Conservation (phyloP, 2,888 invertebrate species). For the Lissonota sp. region DNA sequence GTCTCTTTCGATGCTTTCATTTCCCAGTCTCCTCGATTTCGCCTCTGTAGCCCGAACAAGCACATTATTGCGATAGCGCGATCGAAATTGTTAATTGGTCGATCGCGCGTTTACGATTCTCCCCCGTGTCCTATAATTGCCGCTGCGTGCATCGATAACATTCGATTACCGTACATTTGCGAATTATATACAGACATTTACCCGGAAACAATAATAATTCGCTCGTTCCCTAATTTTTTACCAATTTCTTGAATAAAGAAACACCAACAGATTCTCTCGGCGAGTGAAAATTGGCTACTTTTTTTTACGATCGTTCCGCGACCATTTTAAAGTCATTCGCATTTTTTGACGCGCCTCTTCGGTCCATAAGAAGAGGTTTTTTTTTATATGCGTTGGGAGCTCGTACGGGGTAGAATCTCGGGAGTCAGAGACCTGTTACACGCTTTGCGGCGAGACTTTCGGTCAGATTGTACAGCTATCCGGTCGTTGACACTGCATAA, state of each 20-base stretch:
- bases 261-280: background rate
- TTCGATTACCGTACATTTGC: conserved; percentile 30
- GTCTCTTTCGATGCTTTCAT: conserved; percentile 27
- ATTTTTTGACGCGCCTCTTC: background rate
- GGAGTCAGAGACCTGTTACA: conserved; percentile 63
- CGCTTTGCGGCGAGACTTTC: conserved; percentile 59
- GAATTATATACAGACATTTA: conserved; percentile 14
- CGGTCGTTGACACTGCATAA: conserved; percentile 68
- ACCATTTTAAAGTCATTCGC: background rate
- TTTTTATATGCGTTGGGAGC: conserved; percentile 16
- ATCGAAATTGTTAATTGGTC: conserved; percentile 58
- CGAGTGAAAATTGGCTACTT: background rate
- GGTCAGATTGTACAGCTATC: conserved; percentile 56
- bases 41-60: conserved; percentile 25
- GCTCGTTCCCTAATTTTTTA: conserved; percentile 2
- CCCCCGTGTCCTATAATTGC: conserved; percentile 13
- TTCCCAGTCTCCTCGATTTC: conserved; percentile 4
- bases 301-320: background rate
- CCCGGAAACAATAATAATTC: conserved; percentile 12
- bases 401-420: background rate
- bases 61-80: background rate
- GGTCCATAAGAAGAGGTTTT: background rate
- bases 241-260: background rate
- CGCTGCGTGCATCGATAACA: conserved; percentile 30
- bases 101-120: conserved; percentile 36